A percentile compares a stretch with the other conserved stretches of the same genome.
Conservation (phyloP, 2,797 vertebrate genomes). For the Parauchenoglanis ngamensis region DNA sequence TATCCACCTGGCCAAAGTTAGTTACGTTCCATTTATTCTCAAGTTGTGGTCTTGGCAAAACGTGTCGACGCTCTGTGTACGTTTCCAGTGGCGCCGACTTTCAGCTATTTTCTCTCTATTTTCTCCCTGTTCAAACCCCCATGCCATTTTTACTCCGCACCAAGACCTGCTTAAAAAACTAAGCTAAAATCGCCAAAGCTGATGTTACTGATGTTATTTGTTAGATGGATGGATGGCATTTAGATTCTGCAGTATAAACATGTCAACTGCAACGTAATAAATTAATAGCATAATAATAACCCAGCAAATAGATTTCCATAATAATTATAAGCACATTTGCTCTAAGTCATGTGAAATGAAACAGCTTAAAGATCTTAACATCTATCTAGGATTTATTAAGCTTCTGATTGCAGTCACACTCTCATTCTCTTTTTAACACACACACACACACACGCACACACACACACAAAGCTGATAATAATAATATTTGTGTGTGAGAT, state of each 20-base stretch:
- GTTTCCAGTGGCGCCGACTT: too few species aligned
- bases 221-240: background rate
- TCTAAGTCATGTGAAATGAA: background rate
- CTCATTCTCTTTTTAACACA: background rate
- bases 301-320: background rate
- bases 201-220: background rate
- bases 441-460: constrained; percentile 17
- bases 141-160: background rate
- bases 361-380: background rate
- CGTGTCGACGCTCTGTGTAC: background rate
- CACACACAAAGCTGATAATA: constrained; percentile 33
- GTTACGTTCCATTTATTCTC: background rate
- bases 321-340: background rate
- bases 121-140: too few species aligned
- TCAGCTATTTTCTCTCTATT: too few species aligned
- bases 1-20: background rate
- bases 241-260: background rate
- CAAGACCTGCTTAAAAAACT: background rate
- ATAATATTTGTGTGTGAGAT: constrained; percentile 39
- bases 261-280: background rate
- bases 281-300: background rate
- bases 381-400: constrained; percentile 12
- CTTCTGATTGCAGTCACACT: constrained; percentile 2
- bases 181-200: background rate
- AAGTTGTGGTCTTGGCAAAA: background rate